Evolutionary conservation across 1,140 invertebrate genomes (phyloP).

Genomic region (Penaeus japonicus): DNA sequence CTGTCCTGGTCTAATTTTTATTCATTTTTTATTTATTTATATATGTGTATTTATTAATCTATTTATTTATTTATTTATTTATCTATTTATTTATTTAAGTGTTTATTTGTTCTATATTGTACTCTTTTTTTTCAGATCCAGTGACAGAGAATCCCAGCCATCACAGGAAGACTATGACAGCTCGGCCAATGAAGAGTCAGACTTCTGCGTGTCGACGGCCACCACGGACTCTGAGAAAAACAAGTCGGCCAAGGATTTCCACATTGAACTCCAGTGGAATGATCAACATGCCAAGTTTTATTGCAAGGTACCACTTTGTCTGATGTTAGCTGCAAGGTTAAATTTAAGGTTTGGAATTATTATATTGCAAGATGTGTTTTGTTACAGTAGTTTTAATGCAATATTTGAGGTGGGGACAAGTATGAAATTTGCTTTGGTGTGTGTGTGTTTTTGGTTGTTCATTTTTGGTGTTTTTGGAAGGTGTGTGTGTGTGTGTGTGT

Average conservation of each 20-base stretch:
- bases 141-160: constrained; percentile 6
- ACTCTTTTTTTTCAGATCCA: not conserved
- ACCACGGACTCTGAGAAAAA: constrained; percentile 29
- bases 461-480: too few species aligned
- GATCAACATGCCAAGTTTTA: constrained; percentile 80
- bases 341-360: not conserved
- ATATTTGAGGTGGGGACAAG: too few species aligned
- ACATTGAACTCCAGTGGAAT: constrained; percentile 81
- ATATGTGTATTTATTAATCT: too few species aligned
- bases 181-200: constrained; percentile 23
- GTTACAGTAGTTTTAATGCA: too few species aligned
- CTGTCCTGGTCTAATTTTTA: too few species aligned
- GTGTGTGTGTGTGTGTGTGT: too few species aligned
- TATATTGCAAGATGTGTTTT: too few species aligned
- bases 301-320: constrained; percentile 69
- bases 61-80: too few species aligned
- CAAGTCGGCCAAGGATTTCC: constrained; percentile 60
- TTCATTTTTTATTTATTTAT: too few species aligned
- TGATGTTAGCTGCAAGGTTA: not conserved
- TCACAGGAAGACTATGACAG: constrained; percentile 3
- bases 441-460: too few species aligned
- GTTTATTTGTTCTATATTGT: not conserved
- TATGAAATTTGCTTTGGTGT: too few species aligned
- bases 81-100: not conserved
- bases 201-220: constrained; percentile 25